Evolutionary conservation across 2,113 vertebrate species (phyloP), one percentile per base, ranked within the genome.

Genomic region (Sakesphorus luctuosus): DNA sequence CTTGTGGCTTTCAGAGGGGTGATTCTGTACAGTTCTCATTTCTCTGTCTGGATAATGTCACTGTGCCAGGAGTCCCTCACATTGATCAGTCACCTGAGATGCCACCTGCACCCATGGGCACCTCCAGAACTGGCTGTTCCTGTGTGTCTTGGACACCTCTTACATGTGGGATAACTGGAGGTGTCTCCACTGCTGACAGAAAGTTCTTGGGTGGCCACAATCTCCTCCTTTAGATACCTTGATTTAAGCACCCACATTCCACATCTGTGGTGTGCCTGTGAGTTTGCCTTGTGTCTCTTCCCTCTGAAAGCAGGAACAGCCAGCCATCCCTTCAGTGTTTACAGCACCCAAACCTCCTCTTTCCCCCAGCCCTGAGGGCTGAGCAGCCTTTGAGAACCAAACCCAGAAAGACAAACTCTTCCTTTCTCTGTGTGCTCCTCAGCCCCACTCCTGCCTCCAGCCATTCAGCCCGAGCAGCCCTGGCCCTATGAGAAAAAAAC

Each of bases 131-230:
- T 15, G 56, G 17, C 16, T 63, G 25, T 5, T 38, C 35, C 69
- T 28, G 11, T 3, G 8, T 23, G 7, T 26, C 50, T 8, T 35
- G 59, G 77, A 19, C 31, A 55, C 10, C 7, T 76, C 38, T 79
- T 3, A 0, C 1, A 28, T 33, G 10, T 33, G 35, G 46, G 20
- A 84, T 0, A 3, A 29, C 18, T 35, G n/a, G 40, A 93, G 10
- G 11, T 36, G 25, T 38, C 87, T 66, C 71, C 58, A 38, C 14
- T 59, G 63, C 44, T 86, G 35, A 35, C 24, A 83, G 44, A 72
- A 85, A 11, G 17, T 23, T 85, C 35, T 50, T 62, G 31, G 59
- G 26, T 49, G 68, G 62, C 26, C 72, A 65, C 19, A 56, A 0
- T 40, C 11, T 62, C 36, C 46, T 77, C 18, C 26, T 68, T 35